phyloP scores from a whole-genome alignment of 2,797 vertebrate genomes.

The Hafferia zeledoni region DNA sequence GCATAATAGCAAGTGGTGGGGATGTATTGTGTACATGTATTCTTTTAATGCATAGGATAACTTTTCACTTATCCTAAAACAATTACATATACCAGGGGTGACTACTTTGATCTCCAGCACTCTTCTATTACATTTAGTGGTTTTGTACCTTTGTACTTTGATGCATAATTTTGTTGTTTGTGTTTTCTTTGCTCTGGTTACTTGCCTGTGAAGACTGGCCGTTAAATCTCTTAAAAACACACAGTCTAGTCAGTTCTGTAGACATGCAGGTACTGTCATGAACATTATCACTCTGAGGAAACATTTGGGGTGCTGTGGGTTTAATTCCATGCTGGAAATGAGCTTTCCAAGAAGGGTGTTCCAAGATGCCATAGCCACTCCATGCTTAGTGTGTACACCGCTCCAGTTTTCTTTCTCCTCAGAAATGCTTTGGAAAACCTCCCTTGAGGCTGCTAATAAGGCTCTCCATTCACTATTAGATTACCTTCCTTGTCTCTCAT shows the following conservation, averaged over 20 bases:
- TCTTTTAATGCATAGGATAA: neutral
- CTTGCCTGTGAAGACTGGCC: neutral
- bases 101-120: neutral
- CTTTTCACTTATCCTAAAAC: neutral
- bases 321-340: neutral
- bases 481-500: neutral
- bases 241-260: neutral
- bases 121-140: neutral
- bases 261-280: accelerated
- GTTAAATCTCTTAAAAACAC: neutral
- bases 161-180: neutral
- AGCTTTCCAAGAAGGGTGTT: neutral
- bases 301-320: neutral
- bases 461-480: neutral
- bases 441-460: neutral
- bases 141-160: neutral
- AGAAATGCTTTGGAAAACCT: neutral
- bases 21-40: neutral
- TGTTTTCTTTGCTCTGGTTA: neutral
- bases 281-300: neutral
- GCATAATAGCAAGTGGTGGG: neutral
- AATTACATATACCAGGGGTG: neutral
- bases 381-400: accelerated
- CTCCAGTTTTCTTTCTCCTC: neutral
- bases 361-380: neutral